These are phyloP conservation scores for Chlorodrepanis virens DNA, from an alignment of 2,113 vertebrate genomes.

Conservation along the genomic window DNA sequence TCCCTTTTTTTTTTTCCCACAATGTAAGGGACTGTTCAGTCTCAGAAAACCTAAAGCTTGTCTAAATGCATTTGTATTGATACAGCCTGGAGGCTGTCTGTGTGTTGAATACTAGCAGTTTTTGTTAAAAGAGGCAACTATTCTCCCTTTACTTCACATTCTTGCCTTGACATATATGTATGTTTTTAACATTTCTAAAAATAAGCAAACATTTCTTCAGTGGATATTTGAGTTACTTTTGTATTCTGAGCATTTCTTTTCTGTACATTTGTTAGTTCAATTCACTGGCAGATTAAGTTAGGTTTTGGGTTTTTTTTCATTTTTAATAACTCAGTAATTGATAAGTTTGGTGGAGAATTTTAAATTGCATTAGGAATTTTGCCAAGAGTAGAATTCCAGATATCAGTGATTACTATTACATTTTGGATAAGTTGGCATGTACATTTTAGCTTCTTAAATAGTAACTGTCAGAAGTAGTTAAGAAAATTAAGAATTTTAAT, in stretches of 20 bases:
- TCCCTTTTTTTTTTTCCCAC: background rate
- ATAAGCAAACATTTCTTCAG: background rate
- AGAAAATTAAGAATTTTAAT: background rate
- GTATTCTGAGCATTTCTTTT: background rate
- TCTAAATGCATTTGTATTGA: background rate
- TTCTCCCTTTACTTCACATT: background rate
- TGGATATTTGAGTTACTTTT: background rate
- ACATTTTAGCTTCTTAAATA: background rate
- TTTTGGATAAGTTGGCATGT: background rate
- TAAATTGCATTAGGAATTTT: background rate
- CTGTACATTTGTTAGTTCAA: background rate
- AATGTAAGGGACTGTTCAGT: background rate
- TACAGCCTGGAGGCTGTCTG: background rate
- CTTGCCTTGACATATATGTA: background rate
- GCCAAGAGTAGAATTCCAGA: background rate
- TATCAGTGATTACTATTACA: background rate
- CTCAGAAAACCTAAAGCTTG: background rate
- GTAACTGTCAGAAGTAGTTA: background rate
- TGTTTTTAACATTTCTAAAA: background rate
- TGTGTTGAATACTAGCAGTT: background rate
- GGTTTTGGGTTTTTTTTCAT: background rate
- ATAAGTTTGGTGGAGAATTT: background rate
- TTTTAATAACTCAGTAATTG: background rate
- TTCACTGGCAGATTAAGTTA: background rate
- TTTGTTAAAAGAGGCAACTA: background rate